A percentile compares a stretch with the other conserved stretches of the same genome.
These are phyloP conservation scores for Drosophila willistoni DNA, from an alignment of 1,140 invertebrate species.

Conservation along the genomic window DNA sequence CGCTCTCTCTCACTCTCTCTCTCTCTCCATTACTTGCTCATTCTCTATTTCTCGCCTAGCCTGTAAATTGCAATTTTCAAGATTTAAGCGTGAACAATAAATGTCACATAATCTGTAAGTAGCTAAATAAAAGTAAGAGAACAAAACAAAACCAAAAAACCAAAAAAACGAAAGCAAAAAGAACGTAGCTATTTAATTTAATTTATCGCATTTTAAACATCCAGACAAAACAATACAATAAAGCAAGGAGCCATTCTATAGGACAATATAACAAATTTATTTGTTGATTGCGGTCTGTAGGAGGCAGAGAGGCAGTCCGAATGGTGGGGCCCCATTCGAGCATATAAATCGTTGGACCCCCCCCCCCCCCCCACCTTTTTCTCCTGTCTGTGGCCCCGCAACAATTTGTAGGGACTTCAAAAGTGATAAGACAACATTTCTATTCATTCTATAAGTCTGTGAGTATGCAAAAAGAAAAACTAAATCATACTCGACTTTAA, in stretches of 20 bases:
- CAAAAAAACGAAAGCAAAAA: background rate
- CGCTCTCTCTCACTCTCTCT: background rate
- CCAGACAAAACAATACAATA: slow-evolving; percentile 62
- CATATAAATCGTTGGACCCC: slow-evolving; percentile 25
- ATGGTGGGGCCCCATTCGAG: background rate
- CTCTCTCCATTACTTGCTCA: background rate
- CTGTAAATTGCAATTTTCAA: slow-evolving; percentile 79
- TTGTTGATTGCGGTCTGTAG: slow-evolving; percentile 63
- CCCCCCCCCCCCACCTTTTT: no score
- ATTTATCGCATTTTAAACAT: slow-evolving; percentile 81
- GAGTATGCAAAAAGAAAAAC: no score
- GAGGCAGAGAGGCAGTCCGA: slow-evolving; percentile 1
- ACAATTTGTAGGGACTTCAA: slow-evolving; percentile 37
- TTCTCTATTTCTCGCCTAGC: slow-evolving; percentile 2
- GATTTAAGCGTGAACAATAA: slow-evolving; percentile 81
- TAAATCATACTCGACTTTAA: no score
- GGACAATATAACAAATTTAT: slow-evolving; percentile 71
- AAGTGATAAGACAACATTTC: slow-evolving; percentile 25
- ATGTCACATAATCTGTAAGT: slow-evolving; percentile 81
- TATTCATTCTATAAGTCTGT: no score
- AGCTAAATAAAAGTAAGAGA: slow-evolving; percentile 69
- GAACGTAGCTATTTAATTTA: slow-evolving; percentile 70
- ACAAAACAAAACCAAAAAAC: background rate
- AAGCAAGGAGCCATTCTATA: slow-evolving; percentile 30
- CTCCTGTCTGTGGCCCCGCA: no score